Conservation (phyloP, 2,888 invertebrate genomes). For the Volucella bombylans region DNA sequence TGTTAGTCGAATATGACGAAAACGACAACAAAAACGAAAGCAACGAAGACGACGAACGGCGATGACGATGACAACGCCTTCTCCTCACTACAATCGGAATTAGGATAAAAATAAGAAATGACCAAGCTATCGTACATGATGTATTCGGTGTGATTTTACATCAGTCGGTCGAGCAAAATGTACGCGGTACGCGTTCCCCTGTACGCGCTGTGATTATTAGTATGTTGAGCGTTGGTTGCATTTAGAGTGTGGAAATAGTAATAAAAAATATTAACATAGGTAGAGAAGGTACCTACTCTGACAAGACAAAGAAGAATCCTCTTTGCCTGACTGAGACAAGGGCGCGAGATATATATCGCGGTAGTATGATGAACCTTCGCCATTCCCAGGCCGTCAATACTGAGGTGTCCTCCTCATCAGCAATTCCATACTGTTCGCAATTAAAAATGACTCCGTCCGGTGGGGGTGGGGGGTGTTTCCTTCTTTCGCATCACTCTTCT, state of each 20-base stretch:
- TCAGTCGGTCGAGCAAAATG: slow-evolving; percentile 48
- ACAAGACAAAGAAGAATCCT: slow-evolving; percentile 24
- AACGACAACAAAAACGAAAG: slow-evolving; percentile 13
- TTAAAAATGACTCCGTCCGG: slow-evolving; percentile 47
- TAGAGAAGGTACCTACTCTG: slow-evolving; percentile 12
- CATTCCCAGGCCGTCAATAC: slow-evolving; percentile 48
- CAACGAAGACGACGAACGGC: slow-evolving; percentile 24
- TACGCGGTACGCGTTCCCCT: slow-evolving; percentile 12
- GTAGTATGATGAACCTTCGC: slow-evolving; percentile 53
- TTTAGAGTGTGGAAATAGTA: slow-evolving; percentile 59
- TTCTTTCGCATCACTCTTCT: not conserved
- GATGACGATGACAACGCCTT: slow-evolving; percentile 27
- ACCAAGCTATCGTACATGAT: slow-evolving; percentile 73
- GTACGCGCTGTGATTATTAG: slow-evolving; percentile 55
- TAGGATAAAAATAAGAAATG: slow-evolving; percentile 74
- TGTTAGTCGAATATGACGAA: slow-evolving; percentile 18
- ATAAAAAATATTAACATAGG: slow-evolving; percentile 54
- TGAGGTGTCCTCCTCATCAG: slow-evolving; percentile 59
- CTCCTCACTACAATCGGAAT: slow-evolving; percentile 57
- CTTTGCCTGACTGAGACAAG: slow-evolving; percentile 49
- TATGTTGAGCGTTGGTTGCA: slow-evolving; percentile 56
- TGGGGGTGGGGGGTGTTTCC: slow-evolving; percentile 10
- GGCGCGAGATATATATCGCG: slow-evolving; percentile 68
- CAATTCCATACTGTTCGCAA: slow-evolving; percentile 67
- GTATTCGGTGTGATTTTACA: slow-evolving; percentile 75